These are phyloP conservation scores for Aphis gossypii DNA, from an alignment of 1,140 invertebrate species.

Conservation along the genomic window DNA sequence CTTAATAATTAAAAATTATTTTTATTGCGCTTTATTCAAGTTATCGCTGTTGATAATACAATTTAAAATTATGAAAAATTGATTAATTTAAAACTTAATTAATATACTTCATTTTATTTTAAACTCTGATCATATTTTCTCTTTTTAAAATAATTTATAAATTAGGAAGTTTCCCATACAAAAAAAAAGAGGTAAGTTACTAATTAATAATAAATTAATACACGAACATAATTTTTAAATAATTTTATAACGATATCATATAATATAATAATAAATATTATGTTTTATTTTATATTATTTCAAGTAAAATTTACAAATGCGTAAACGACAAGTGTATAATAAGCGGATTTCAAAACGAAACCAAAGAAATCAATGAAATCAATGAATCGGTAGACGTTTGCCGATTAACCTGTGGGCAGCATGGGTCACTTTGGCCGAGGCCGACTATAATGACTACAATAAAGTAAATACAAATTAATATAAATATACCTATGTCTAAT, in stretches of 20 bases:
- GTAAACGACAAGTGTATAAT: slow-evolving; percentile 15
- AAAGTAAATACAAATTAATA: slow-evolving; percentile 59
- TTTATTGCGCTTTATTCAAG: background rate
- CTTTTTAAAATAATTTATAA: background rate
- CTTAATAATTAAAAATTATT: background rate
- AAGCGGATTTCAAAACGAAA: slow-evolving; percentile 55
- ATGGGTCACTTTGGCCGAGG: slow-evolving; percentile 76
- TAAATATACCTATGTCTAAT: background rate
- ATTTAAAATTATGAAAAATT: background rate
- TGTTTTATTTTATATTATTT: background rate
- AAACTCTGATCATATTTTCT: background rate
- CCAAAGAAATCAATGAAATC: slow-evolving; percentile 54
- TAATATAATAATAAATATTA: background rate
- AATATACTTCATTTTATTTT: background rate
- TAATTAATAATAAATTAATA: too few relatives aligned
- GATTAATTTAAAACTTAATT: background rate
- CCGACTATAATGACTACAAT: slow-evolving; percentile 68
- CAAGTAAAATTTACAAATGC: slow-evolving; percentile 42
- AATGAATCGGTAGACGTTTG: slow-evolving; percentile 66
- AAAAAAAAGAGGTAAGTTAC: too few relatives aligned
- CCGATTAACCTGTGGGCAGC: slow-evolving; percentile 72
- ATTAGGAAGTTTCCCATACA: background rate
- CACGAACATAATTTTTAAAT: background rate
- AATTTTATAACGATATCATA: background rate
- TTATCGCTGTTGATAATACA: background rate